Percentiles rank a stretch among this genome's conserved stretches.
phyloP scores from a whole-genome alignment of 2,797 vertebrate species.

The Poecilia gillii region DNA sequence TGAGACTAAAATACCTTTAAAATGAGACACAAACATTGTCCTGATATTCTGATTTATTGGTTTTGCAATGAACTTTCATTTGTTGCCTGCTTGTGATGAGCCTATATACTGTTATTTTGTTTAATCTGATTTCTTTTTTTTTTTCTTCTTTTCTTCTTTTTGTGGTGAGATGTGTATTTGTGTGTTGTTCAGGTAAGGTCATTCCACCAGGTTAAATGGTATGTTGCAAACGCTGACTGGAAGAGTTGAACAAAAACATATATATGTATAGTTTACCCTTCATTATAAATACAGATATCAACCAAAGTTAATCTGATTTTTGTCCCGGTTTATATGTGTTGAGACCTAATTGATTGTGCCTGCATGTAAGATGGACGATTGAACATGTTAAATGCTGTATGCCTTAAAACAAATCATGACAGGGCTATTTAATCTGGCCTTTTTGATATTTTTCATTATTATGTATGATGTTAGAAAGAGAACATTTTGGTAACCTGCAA shows the following conservation, averaged over 20 bases:
- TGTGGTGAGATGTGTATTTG: constrained; percentile 51
- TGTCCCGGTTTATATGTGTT: constrained; percentile 17
- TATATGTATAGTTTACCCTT: constrained; percentile 7
- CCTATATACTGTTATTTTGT: constrained; percentile 33
- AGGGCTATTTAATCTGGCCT: constrained; percentile 17
- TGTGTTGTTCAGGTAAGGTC: constrained; percentile 39
- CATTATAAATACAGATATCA: constrained; percentile 15
- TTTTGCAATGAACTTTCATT: constrained; percentile 53
- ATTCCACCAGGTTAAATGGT: constrained; percentile 16
- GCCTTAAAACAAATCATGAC: constrained; percentile 40
- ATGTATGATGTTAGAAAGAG: constrained; percentile 48
- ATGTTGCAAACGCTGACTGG: constrained; percentile 26
- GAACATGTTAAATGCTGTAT: constrained; percentile 34
- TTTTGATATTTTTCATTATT: constrained; percentile 43
- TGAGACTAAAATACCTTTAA: constrained; percentile 66
- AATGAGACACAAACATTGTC: constrained; percentile 37
- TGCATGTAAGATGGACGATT: constrained; percentile 25
- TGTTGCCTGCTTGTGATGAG: constrained; percentile 44
- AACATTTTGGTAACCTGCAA: constrained; percentile 51
- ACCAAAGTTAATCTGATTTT: constrained; percentile 37
- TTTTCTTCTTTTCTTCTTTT: background rate
- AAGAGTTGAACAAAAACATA: constrained; percentile 17
- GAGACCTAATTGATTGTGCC: constrained; percentile 15
- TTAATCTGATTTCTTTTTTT: constrained; percentile 22
- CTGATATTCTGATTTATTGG: constrained; percentile 43